Evolutionary conservation across 2,797 vertebrate genomes (phyloP).

Genomic region (Clarias platycephalus): DNA sequence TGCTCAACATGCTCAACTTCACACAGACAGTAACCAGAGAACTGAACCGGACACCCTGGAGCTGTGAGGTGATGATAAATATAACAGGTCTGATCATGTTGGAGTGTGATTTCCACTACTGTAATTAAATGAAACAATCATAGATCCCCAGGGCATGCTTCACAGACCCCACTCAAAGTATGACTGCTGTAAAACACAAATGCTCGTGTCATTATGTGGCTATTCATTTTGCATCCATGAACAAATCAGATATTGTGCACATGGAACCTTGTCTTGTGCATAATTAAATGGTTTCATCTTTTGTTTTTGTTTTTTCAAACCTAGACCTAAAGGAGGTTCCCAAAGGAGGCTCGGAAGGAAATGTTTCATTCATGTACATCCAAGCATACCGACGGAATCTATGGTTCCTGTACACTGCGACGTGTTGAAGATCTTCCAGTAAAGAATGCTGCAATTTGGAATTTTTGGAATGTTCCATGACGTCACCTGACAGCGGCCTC

Average conservation of each 20-base stretch:
- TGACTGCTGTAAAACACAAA: background rate
- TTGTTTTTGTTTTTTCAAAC: background rate
- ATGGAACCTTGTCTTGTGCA: background rate
- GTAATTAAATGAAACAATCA: slow-evolving; percentile 7
- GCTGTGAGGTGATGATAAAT: background rate
- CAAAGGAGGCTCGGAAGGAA: background rate
- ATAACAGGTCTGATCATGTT: background rate
- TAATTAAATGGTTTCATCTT: background rate
- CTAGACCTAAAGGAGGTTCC: background rate
- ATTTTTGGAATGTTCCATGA: slow-evolving; percentile 68
- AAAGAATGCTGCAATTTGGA: slow-evolving; percentile 49
- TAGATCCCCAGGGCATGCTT: background rate
- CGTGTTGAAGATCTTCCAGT: background rate
- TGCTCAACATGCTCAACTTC: background rate
- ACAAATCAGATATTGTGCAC: background rate
- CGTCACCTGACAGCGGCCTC: slow-evolving; percentile 58
- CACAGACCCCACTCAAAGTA: background rate
- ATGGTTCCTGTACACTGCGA: background rate
- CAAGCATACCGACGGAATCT: background rate
- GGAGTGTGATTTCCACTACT: background rate
- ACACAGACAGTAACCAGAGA: background rate
- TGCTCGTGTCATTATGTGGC: too few relatives aligned
- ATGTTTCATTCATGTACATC: background rate
- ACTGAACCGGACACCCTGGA: background rate
- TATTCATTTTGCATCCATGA: background rate